Conservation (phyloP, 2,888 invertebrate species). For the Gandaritis pyraliata region DNA sequence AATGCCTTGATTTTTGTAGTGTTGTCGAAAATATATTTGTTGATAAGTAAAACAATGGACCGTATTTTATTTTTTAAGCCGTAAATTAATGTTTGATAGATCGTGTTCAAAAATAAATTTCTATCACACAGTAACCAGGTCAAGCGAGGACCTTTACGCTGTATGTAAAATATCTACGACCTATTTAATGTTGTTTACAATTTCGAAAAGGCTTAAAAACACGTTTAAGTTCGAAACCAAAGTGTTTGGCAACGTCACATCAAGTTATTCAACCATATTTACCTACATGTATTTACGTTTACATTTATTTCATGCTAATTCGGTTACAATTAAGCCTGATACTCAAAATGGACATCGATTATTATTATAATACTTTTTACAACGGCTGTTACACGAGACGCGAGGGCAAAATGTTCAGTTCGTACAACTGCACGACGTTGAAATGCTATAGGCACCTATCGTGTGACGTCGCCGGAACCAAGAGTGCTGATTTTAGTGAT, state of each 20-base stretch:
- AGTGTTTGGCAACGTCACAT: constrained; percentile 5
- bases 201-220: constrained; percentile 38
- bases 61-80: not conserved
- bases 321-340: constrained; percentile 32
- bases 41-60: not conserved
- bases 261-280: constrained; percentile 7
- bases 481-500: constrained; percentile 12
- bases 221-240: not conserved
- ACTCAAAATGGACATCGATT: constrained; percentile 31
- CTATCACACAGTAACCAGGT: not conserved
- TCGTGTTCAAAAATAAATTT: too few relatives aligned
- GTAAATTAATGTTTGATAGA: too few relatives aligned
- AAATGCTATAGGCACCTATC: constrained; percentile 11
- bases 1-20: not conserved
- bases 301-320: constrained; percentile 31
- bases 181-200: constrained; percentile 42
- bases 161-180: constrained; percentile 8
- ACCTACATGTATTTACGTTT: constrained; percentile 13
- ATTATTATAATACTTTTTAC: constrained; percentile 42
- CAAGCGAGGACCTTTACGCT: not conserved
- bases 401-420: constrained; percentile 29
- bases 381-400: constrained; percentile 32
- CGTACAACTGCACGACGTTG: constrained; percentile 21
- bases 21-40: not conserved
- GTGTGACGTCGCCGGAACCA: constrained; percentile 29